Evolutionary conservation across 1,140 invertebrate species (phyloP).

Genomic region (Leptinotarsa defecta): DNA sequence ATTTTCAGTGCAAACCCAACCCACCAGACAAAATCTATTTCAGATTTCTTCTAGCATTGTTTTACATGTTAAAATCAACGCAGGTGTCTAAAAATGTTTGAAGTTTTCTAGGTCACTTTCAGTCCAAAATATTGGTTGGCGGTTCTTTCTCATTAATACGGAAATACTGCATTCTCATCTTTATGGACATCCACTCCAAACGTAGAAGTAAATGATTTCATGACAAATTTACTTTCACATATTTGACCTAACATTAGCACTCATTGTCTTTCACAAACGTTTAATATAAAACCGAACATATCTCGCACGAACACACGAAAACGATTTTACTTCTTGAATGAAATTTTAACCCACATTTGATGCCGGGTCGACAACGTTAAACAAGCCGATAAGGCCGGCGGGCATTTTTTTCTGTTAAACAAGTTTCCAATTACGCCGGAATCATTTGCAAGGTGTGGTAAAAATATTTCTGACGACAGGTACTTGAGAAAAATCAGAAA

Average conservation of each 20-base stretch:
- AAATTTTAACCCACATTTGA: constrained; percentile 1
- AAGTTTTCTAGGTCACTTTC: too few relatives aligned
- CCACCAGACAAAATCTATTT: too few relatives aligned
- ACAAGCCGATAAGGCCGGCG: neutral
- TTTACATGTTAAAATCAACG: too few relatives aligned
- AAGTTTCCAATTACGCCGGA: constrained; percentile 2
- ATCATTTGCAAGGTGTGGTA: neutral
- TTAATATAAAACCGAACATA: neutral
- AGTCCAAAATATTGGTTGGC: too few relatives aligned
- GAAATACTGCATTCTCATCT: neutral
- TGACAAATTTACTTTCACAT: constrained; percentile 4
- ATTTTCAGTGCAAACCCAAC: too few relatives aligned
- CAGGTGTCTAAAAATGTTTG: too few relatives aligned
- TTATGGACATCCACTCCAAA: neutral
- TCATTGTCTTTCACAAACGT: neutral
- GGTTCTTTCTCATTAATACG: too few relatives aligned
- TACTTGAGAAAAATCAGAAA: too few relatives aligned
- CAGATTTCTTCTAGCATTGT: too few relatives aligned
- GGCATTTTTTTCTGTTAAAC: neutral
- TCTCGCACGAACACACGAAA: constrained; percentile 1
- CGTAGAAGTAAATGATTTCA: neutral
- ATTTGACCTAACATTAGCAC: neutral
- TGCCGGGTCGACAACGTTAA: neutral
- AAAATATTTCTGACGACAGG: too few relatives aligned
- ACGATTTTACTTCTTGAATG: neutral